phyloP scores from a whole-genome alignment of 2,888 invertebrate genomes.

The Magallana nippona region DNA sequence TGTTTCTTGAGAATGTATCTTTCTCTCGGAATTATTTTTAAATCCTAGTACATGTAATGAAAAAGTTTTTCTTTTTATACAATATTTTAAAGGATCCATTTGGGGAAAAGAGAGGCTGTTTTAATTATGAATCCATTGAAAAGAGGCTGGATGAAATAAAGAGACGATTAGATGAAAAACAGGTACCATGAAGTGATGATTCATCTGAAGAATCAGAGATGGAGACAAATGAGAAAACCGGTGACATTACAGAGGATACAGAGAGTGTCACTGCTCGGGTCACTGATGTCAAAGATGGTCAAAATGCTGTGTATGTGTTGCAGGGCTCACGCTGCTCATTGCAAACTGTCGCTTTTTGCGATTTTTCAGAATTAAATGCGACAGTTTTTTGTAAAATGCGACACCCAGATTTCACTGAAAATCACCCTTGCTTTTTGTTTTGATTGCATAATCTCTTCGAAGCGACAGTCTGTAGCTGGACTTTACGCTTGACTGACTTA shows the following conservation, averaged over 20 bases:
- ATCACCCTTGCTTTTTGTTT: too few relatives aligned
- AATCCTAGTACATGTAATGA: background rate
- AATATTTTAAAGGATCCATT: conserved; percentile 78
- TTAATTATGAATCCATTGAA: conserved; percentile 76
- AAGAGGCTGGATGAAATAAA: conserved; percentile 73
- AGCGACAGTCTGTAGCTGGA: too few relatives aligned
- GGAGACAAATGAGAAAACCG: conserved; percentile 52
- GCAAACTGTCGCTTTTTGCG: too few relatives aligned
- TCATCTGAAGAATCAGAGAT: conserved; percentile 65
- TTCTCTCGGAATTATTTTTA: background rate
- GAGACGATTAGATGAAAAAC: conserved; percentile 60
- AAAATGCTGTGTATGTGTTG: too few relatives aligned
- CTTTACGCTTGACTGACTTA: too few relatives aligned
- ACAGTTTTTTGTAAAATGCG: too few relatives aligned
- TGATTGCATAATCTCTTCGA: too few relatives aligned
- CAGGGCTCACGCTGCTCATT: too few relatives aligned
- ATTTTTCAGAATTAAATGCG: too few relatives aligned
- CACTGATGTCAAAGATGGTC: background rate
- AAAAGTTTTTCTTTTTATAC: too few relatives aligned
- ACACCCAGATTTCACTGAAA: too few relatives aligned
- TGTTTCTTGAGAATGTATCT: too few relatives aligned
- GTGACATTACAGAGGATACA: conserved; percentile 47
- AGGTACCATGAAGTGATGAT: conserved; percentile 51
- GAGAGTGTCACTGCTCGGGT: background rate
- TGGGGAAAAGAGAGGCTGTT: conserved; percentile 78